Percentiles rank a stretch among this genome's conserved stretches.
Conservation (phyloP, 2,113 vertebrate species). For the Callaeas wilsoni region DNA sequence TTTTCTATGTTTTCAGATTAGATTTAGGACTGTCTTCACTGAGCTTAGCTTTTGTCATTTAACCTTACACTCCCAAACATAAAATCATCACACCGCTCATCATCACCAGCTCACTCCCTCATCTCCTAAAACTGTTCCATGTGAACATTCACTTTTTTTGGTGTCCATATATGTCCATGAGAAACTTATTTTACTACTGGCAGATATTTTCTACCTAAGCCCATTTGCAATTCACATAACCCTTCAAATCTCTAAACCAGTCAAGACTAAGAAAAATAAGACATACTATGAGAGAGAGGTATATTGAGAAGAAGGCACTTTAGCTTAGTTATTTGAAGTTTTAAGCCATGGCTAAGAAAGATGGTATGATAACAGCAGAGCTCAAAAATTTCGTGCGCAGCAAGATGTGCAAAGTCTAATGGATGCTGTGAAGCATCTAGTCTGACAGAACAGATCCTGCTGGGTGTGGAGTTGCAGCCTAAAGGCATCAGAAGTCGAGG, state of each 20-base stretch:
- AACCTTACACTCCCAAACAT: neutral
- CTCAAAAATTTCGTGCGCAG: neutral
- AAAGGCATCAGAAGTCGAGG: neutral
- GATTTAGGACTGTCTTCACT: neutral
- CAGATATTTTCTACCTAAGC: neutral
- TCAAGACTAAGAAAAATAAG: neutral
- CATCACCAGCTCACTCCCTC: neutral
- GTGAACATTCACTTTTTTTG: neutral
- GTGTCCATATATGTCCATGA: neutral
- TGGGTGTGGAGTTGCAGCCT: neutral
- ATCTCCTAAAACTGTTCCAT: neutral
- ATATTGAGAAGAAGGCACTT: neutral
- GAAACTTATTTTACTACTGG: neutral
- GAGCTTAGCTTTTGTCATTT: neutral
- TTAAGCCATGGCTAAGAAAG: neutral
- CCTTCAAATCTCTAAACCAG: neutral
- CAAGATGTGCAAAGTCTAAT: neutral
- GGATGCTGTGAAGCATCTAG: neutral
- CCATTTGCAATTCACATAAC: neutral
- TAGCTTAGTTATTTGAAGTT: neutral
- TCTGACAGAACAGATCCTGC: neutral
- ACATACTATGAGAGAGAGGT: neutral
- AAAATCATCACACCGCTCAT: neutral
- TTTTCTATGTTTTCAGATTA: conserved; percentile 2
- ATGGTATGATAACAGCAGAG: neutral